A percentile compares a stretch with the other conserved stretches of the same genome.
Conservation (phyloP, 2,888 invertebrate species). For the Mesoligia furuncula region DNA sequence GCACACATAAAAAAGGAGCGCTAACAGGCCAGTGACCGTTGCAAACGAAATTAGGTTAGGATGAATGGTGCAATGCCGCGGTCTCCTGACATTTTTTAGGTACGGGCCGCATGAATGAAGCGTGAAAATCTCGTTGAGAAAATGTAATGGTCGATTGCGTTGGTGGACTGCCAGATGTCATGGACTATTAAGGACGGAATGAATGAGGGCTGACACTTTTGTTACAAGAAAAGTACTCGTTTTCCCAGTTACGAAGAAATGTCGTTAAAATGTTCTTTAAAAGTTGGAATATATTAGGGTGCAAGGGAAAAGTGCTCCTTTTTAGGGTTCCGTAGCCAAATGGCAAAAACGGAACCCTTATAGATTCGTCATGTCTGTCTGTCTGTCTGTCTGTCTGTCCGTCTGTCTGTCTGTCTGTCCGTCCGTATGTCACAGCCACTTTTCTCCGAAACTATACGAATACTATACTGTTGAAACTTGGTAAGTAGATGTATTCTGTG, state of each 20-base stretch:
- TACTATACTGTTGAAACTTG: too few species aligned
- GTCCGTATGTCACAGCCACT: too few species aligned
- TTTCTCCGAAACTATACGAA: too few species aligned
- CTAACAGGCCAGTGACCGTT: constrained; percentile 62
- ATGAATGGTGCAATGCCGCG: constrained; percentile 67
- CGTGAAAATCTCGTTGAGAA: constrained; percentile 70
- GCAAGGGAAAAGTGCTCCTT: constrained; percentile 14
- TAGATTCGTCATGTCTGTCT: too few species aligned
- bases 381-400: too few species aligned
- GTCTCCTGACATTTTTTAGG: constrained; percentile 65
- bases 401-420: too few species aligned
- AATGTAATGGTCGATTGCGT: constrained; percentile 68
- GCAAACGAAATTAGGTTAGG: constrained; percentile 71
- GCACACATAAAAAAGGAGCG: constrained; percentile 38
- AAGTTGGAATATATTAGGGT: constrained; percentile 11
- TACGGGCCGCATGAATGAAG: constrained; percentile 67
- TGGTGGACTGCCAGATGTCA: constrained; percentile 69
- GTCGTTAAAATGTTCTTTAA: constrained; percentile 31
- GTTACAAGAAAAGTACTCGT: constrained; percentile 40
- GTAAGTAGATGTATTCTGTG: too few species aligned
- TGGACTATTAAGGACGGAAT: constrained; percentile 62
- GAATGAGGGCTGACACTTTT: constrained; percentile 61
- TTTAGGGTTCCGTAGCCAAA: too few species aligned
- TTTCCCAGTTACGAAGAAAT: constrained; percentile 36
- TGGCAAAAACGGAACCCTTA: too few species aligned